Base-by-base conservation (phyloP, 2,888 invertebrate species). In the Hermaeophaga mercurialis region DNA sequence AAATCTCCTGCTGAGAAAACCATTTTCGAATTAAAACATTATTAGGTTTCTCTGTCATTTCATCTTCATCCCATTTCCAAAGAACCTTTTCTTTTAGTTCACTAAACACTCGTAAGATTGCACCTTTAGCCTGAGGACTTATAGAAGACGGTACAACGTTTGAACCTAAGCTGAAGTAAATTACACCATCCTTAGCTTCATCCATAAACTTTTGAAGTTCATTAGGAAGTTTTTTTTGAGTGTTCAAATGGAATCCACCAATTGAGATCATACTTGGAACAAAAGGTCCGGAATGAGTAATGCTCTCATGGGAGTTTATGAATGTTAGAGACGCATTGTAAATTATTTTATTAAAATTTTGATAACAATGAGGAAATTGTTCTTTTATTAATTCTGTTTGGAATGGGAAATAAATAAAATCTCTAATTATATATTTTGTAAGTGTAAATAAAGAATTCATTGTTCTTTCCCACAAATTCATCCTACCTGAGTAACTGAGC, bases 161-260 rank as follows among this genome's bases (percentile, higher is more conserved):
- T 0, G 85, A 83, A 1, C 86, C 87, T 68, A 86, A 80, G 65
- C 82, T 84, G 62, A 85, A 80, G 55, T 83, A 83, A 1, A 85
- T 75, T 0, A 81, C 82, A 1, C 85, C 85, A 41, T 83, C 63
- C 50, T 73, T 76, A 0, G 84, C 78, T 11, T 74, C 72, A 63
- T 85, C 83, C 52, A 85, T 66, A 52, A 80, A 73, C 9, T 76
- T 71, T 72, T 83, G 76, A 0, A 85, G 68, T 66, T 84, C 81
- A 54, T 65, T 48, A 0, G 74, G 73, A 11, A 75, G 46, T 28
- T 59, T 41, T 58, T 73, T 67, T 1, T 70, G 64, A 1, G 68
- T 62, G 41, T 64, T 60, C 1, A 74, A 54, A 54, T 85, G 85
- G 43, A 80, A 69, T 22, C 85, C 85, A 15, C 84, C 85, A 41